phyloP scores from a whole-genome alignment of 2,113 vertebrate species.

The Orcinus orca region DNA sequence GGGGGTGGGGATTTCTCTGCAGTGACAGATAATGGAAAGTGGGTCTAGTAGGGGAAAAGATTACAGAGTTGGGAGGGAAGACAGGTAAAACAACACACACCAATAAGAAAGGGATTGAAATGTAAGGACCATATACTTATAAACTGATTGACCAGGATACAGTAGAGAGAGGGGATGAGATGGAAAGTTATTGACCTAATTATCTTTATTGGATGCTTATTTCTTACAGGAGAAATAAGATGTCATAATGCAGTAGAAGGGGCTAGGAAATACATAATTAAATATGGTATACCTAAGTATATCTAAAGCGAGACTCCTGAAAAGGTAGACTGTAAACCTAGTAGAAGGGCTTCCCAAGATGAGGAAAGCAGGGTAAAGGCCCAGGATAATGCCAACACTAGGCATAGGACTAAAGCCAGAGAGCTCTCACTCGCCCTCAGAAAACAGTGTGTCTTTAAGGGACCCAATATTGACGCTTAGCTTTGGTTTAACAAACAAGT shows the following conservation, averaged over 20 bases:
- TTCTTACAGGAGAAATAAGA: neutral
- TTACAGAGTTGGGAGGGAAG: neutral
- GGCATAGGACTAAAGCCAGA: neutral
- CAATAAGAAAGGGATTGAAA: neutral
- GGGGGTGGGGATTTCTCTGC: neutral
- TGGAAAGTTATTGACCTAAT: neutral
- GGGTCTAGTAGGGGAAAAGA: neutral
- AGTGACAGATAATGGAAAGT: neutral
- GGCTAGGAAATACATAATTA: neutral
- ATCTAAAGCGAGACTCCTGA: neutral
- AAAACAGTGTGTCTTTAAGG: neutral
- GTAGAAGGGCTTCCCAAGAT: neutral
- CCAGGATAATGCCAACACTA: neutral
- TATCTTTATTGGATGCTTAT: neutral
- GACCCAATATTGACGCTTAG: neutral
- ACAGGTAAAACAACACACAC: neutral
- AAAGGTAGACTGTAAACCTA: neutral
- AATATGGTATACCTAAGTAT: neutral
- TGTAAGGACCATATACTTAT: neutral
- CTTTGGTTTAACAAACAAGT: neutral
- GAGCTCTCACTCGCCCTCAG: neutral
- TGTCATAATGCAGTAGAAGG: neutral
- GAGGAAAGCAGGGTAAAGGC: neutral
- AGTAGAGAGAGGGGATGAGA: neutral
- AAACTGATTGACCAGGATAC: neutral